Percentiles rank a stretch among this genome's conserved stretches.
These are phyloP conservation scores for Lithobates pipiens DNA, from an alignment of 2,797 vertebrate genomes.

Conservation along the genomic window DNA sequence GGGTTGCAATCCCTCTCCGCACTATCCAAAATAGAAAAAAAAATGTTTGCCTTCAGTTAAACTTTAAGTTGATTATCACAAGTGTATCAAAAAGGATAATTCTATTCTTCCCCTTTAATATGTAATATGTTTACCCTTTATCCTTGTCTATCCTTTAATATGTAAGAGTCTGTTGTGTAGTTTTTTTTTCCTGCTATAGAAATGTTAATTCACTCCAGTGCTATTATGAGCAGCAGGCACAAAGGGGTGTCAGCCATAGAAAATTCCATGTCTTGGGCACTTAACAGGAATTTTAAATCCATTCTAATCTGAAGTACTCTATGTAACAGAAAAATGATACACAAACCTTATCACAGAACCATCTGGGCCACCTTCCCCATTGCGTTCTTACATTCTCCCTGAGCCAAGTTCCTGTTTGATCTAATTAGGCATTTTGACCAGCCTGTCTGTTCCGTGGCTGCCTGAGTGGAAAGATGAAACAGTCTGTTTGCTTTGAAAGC, in stretches of 20 bases:
- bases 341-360: conserved; percentile 56
- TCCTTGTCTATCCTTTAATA: too few species aligned
- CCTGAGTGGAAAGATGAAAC: conserved; percentile 57
- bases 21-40: too few species aligned
- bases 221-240: background rate
- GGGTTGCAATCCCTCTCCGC: too few species aligned
- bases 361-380: conserved; percentile 46
- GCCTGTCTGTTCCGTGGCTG: conserved; percentile 45
- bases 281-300: conserved; percentile 23
- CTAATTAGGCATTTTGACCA: conserved; percentile 43
- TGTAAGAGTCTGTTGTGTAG: too few species aligned
- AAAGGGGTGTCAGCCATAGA: conserved; percentile 6
- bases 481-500: conserved; percentile 52
- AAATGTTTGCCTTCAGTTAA: too few species aligned
- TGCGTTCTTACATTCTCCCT: conserved; percentile 32
- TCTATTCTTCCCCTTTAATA: too few species aligned
- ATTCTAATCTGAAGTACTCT: conserved; percentile 32
- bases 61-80: too few species aligned
- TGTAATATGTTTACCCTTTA: too few species aligned
- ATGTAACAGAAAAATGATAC: conserved; percentile 49
- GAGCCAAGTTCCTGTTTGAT: conserved; percentile 59
- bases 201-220: conserved; percentile 10
- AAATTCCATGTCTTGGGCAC: conserved; percentile 12
- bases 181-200: background rate
- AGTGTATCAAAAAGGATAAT: too few species aligned